Base-by-base conservation (phyloP, 2,797 vertebrate species). In the Neostethus bicornis region DNA sequence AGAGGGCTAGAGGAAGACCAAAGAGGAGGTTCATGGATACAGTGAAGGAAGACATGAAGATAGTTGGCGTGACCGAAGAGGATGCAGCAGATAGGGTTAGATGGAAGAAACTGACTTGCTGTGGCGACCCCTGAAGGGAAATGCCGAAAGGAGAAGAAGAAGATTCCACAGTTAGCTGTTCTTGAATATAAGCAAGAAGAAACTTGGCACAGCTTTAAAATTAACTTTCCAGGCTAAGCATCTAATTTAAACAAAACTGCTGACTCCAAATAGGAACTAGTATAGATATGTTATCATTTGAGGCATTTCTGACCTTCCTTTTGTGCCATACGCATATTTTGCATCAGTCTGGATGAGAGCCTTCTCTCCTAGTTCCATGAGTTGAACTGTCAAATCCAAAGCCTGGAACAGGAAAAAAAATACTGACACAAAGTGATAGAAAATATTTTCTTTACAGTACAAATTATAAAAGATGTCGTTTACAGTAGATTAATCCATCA, bases 351-450 rank as follows among this genome's bases (percentile, higher is more conserved):
- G 61, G 20, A 98, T 87, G 42, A 95, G 73, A 4, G 94, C 94
- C 0, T 89, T 95, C 82, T 98, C 96, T 1, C 90, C 90, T 59
- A 93, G 86, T 19, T 95, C 94, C 95, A 98, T 92, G 42, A 99
- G 93, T 63, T 95, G 94, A 46, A 95, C 93, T 0, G 94, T 92
- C 46, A 99, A 90, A 85, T 99, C 97, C 86, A 99, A 80, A 1
- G 94, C 95, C 97, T 99, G 43, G 41, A 72, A 42, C 24, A 3
- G 43, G 4, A 55, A 25, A 20, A 8, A 44, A 5, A 52, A 32
- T 45, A 13, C n/a, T 3, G 12, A 44, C 23, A 41, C 11, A 45
- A 34, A 7, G 2, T 6, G 21, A 56, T 16, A 53, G 8, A 4
- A 34, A 21, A 2, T 31, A 3, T n/a, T n/a, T 7, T 26, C 1